Evolutionary conservation across 2,113 vertebrate species (phyloP).

Genomic region (Pristiophorus japonicus): DNA sequence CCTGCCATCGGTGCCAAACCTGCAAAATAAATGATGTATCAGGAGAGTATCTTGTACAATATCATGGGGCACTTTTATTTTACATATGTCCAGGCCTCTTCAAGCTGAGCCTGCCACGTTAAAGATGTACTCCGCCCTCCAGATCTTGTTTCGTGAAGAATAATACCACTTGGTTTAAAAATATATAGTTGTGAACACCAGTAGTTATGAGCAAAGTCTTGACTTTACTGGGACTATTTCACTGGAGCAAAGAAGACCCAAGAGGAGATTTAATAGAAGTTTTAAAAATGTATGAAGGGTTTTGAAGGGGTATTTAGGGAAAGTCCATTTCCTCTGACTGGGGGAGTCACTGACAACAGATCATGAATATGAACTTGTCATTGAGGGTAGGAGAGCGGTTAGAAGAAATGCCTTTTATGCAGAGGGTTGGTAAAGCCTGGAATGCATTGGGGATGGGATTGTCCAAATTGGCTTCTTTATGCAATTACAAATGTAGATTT

Average conservation of each 20-base stretch:
- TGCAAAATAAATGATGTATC: not conserved
- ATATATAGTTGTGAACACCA: too few species aligned
- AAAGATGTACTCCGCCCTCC: not conserved
- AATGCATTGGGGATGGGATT: not conserved
- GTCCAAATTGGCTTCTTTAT: not conserved
- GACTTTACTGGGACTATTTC: not conserved
- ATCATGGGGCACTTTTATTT: not conserved
- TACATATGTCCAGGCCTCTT: not conserved
- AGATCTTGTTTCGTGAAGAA: not conserved
- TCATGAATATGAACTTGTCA: not conserved
- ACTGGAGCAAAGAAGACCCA: not conserved
- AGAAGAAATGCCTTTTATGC: not conserved
- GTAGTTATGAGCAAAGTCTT: not conserved
- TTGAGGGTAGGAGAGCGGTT: not conserved
- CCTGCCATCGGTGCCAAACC: not conserved
- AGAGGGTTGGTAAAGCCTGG: not conserved
- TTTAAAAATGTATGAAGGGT: not conserved
- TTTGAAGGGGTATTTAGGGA: too few species aligned
- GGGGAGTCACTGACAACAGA: not conserved
- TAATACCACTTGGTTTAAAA: too few species aligned
- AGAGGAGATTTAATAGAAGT: too few species aligned
- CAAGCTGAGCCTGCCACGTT: not conserved
- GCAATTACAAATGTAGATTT: not conserved
- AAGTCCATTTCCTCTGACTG: too few species aligned
- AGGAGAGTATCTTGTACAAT: not conserved